Evolutionary conservation across 2,888 invertebrate species (phyloP).

Genomic region (Aplocera efformata): DNA sequence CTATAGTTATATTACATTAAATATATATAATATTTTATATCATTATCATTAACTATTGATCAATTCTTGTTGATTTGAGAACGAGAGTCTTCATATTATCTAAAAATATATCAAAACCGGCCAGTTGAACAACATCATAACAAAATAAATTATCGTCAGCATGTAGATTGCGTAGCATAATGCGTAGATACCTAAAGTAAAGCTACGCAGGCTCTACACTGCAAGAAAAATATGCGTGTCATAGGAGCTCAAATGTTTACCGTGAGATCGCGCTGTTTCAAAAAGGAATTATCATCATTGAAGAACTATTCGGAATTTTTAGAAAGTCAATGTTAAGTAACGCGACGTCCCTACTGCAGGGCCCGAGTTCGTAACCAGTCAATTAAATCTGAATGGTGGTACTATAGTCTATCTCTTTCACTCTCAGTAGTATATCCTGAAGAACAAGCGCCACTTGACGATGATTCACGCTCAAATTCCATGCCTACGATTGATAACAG

Average conservation of each 20-base stretch:
- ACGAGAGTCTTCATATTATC: too few relatives aligned
- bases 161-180: conserved; percentile 10
- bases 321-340: conserved; percentile 73
- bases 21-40: too few relatives aligned
- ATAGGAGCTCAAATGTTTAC: conserved; percentile 27
- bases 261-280: conserved; percentile 43
- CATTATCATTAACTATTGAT: background rate
- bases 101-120: too few relatives aligned
- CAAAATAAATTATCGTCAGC: conserved; percentile 2
- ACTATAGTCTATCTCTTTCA: conserved; percentile 66
- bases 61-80: too few relatives aligned
- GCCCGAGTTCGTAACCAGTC: conserved; percentile 76
- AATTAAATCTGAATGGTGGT: conserved; percentile 76
- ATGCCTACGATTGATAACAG: conserved; percentile 76
- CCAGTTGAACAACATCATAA: conserved; percentile 2
- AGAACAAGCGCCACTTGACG: conserved; percentile 75
- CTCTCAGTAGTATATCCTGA: conserved; percentile 60
- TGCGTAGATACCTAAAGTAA: conserved; percentile 15
- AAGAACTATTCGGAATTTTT: conserved; percentile 71
- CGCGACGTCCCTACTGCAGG: conserved; percentile 72
- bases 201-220: conserved; percentile 24
- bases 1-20: too few relatives aligned
- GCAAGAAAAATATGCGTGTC: conserved; percentile 21
- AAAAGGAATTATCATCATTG: conserved; percentile 56
- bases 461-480: conserved; percentile 77